Conservation (phyloP, 2,888 invertebrate species). For the Agonopterix subpropinquella region DNA sequence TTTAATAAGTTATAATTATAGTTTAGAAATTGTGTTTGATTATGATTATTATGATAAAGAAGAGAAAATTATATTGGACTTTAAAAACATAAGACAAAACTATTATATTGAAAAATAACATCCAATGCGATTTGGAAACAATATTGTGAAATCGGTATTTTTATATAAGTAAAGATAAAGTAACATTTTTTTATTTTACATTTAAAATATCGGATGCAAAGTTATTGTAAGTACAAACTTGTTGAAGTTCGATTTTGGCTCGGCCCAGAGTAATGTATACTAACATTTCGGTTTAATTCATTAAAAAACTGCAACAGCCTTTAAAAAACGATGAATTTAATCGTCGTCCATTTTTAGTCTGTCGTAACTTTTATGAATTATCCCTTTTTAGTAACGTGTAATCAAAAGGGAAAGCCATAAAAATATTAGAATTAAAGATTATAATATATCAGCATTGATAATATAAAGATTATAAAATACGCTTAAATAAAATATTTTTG, state of each 20-base stretch:
- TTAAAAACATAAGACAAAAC: constrained; percentile 35
- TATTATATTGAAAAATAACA: constrained; percentile 11
- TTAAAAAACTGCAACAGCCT: constrained; percentile 38
- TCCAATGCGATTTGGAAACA: constrained; percentile 50
- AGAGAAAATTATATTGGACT: constrained; percentile 29
- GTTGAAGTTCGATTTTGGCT: constrained; percentile 46
- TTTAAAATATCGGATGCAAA: constrained; percentile 38
- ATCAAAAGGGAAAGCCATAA: constrained; percentile 60
- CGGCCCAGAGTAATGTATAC: constrained; percentile 52
- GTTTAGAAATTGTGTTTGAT: constrained; percentile 29
- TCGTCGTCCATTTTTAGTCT: constrained; percentile 8
- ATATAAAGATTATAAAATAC: constrained; percentile 74
- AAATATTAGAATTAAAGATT: constrained; percentile 67
- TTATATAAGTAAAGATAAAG: constrained; percentile 40
- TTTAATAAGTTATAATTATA: constrained; percentile 11
- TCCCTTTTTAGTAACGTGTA: constrained; percentile 41
- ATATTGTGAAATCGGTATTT: constrained; percentile 63
- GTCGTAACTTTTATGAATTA: constrained; percentile 45
- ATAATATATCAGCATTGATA: constrained; percentile 74
- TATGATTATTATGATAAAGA: constrained; percentile 24
- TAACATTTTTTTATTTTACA: constrained; percentile 39
- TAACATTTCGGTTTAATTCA: constrained; percentile 42
- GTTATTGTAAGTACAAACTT: constrained; percentile 67
- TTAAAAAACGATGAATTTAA: constrained; percentile 5
- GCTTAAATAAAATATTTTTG: constrained; percentile 77